Evolutionary conservation across 2,797 vertebrate species (phyloP), one percentile per base, ranked within the genome.

Genomic region (Scolopax rusticola): DNA sequence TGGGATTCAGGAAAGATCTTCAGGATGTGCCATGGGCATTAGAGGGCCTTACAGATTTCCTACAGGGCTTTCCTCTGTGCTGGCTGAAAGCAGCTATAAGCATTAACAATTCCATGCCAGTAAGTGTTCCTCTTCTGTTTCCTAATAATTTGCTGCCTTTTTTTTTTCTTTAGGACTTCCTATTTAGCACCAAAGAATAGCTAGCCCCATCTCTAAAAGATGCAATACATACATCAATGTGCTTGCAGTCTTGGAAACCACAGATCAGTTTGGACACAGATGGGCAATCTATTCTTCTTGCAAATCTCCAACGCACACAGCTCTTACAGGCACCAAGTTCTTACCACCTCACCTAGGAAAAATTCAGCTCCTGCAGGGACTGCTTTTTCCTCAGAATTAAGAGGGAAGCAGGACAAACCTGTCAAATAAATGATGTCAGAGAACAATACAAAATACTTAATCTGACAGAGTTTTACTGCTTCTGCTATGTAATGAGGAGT

Each of bases 351-450:
- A 27, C 36, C 78, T 70, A 41, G 11, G 11, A 61, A 87, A 61
- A 84, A 77, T 25, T 20, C 32, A 70, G 48, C 47, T 84, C 67
- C 90, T 48, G 21, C 74, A 81, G 78, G 27, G 38, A 82, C 59
- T 59, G 23, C 20, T 59, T 81, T 79, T 69, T 74, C 57, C 67
- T 86, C 64, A 93, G 77, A 91, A 89, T 50, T 65, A 83, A 91
- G 82, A 81, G 33, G 32, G 57, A 81, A 96, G 64, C 32, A 43
- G 15, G 70, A 78, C 28, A 91, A 95, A 68, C 41, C 50, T 77
- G 57, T 69, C 67, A 90, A 87, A 53, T 53, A 67, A 74, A 80
- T 9, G 2, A 80, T 85, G 43, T 16, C 82, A 94, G 30, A 88
- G 28, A 86, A 81, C 40, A 94, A 76, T 23, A 68, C 1, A 2